These are phyloP conservation scores for Peromyscus polionotus DNA, from an alignment of 2,113 vertebrate genomes.

Conservation along the genomic window DNA sequence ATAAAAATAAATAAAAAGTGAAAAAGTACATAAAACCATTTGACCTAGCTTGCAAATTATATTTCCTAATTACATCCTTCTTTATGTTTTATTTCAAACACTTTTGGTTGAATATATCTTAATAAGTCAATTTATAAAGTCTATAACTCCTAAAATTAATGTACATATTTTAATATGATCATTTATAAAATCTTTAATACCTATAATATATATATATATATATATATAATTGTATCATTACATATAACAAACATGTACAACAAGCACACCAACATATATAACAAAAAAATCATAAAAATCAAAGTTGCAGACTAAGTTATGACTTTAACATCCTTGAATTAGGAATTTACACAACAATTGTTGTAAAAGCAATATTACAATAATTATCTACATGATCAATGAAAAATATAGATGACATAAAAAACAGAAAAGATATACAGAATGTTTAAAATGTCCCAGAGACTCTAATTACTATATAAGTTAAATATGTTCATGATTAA, in stretches of 20 bases:
- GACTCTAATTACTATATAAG: background rate
- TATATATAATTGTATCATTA: background rate
- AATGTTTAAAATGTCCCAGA: background rate
- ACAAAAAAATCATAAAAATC: background rate
- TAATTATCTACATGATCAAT: background rate
- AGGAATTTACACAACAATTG: background rate
- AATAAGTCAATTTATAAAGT: background rate
- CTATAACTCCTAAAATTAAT: background rate
- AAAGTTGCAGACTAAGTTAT: background rate
- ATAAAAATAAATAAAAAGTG: background rate
- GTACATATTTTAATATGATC: too few species aligned
- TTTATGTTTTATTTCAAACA: background rate
- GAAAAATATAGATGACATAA: background rate
- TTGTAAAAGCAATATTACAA: background rate
- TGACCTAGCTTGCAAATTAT: background rate
- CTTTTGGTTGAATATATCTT: background rate
- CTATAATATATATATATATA: background rate
- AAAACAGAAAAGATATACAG: background rate
- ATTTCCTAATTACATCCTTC: background rate
- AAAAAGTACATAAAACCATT: background rate
- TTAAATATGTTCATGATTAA: background rate
- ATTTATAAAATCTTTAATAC: background rate
- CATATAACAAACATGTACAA: background rate
- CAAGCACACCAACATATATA: background rate
- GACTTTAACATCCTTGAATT: background rate